Evolutionary conservation across 2,888 invertebrate species (phyloP).

Genomic region (Embidobia sp.): DNA sequence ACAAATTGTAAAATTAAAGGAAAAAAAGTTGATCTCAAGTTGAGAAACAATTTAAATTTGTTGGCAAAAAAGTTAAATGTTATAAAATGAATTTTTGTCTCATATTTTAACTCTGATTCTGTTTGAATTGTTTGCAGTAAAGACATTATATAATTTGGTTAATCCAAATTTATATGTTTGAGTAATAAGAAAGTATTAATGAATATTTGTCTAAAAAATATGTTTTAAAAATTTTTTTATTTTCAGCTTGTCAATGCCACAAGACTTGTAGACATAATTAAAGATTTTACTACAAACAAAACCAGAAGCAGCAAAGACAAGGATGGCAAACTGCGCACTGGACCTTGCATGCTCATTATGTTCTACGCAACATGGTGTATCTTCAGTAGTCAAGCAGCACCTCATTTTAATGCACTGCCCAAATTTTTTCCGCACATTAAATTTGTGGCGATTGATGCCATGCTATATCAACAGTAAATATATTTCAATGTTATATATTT

Average conservation of each 20-base stretch:
- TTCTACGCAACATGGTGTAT: conserved; percentile 96
- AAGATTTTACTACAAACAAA: conserved; percentile 84
- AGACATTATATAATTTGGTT: too few relatives aligned
- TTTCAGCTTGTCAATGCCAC: conserved; percentile 87
- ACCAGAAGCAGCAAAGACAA: conserved; percentile 76
- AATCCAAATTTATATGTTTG: neutral
- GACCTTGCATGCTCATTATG: conserved; percentile 89
- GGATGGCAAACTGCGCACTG: conserved; percentile 81
- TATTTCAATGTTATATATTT: neutral
- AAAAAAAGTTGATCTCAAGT: too few relatives aligned
- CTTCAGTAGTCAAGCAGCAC: conserved; percentile 94
- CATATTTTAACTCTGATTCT: too few relatives aligned
- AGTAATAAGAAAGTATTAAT: too few relatives aligned
- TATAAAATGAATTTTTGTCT: too few relatives aligned
- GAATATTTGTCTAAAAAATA: neutral
- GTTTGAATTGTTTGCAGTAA: too few relatives aligned
- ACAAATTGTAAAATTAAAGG: conserved; percentile 16
- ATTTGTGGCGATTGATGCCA: conserved; percentile 94
- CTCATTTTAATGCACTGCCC: conserved; percentile 94
- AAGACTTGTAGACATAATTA: conserved; percentile 85
- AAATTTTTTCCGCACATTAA: conserved; percentile 92
- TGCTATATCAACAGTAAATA: conserved; percentile 86
- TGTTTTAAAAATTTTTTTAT: neutral
- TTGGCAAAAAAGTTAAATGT: too few relatives aligned
- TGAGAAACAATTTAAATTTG: conserved; percentile 6